phyloP scores from a whole-genome alignment of 1,140 invertebrate species.

The Drosophila nannoptera region DNA sequence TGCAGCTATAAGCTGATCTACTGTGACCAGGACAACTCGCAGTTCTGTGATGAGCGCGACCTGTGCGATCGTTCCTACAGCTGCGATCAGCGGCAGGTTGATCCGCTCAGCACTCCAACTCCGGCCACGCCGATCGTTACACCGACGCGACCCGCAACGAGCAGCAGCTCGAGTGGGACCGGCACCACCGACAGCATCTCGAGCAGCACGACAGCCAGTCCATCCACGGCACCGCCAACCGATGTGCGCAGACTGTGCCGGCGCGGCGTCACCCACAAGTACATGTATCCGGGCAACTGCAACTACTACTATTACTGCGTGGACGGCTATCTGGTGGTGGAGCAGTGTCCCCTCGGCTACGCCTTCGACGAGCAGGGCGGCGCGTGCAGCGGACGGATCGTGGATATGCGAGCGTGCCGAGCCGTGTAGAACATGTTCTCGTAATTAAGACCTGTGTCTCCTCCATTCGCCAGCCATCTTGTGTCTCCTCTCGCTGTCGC shows the following conservation, averaged over 20 bases:
- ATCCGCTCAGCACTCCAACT: neutral
- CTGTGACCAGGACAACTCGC: slow-evolving; percentile 38
- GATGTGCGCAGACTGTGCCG: slow-evolving; percentile 45
- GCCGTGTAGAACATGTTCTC: slow-evolving; percentile 22
- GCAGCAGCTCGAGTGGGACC: slow-evolving; percentile 4
- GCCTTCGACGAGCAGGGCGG: slow-evolving; percentile 36
- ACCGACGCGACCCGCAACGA: neutral
- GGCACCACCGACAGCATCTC: neutral
- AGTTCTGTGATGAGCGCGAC: slow-evolving; percentile 28
- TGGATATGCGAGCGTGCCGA: slow-evolving; percentile 5
- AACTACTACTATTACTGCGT: slow-evolving; percentile 71
- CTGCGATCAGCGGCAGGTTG: neutral
- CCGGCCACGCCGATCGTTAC: neutral
- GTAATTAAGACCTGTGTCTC: slow-evolving; percentile 55
- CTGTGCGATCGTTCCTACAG: slow-evolving; percentile 29
- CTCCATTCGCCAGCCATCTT: neutral
- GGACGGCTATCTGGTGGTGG: slow-evolving; percentile 61
- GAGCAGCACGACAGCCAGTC: too few relatives aligned
- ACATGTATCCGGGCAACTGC: slow-evolving; percentile 65
- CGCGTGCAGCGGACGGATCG: slow-evolving; percentile 37
- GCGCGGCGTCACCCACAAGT: slow-evolving; percentile 52
- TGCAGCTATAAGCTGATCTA: slow-evolving; percentile 46
- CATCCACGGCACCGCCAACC: neutral
- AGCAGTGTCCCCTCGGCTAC: slow-evolving; percentile 64
- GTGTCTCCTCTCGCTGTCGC: slow-evolving; percentile 17